These are phyloP conservation scores for Sebastes kiyomatsui DNA, from an alignment of 2,797 vertebrate genomes.

Conservation along the genomic window DNA sequence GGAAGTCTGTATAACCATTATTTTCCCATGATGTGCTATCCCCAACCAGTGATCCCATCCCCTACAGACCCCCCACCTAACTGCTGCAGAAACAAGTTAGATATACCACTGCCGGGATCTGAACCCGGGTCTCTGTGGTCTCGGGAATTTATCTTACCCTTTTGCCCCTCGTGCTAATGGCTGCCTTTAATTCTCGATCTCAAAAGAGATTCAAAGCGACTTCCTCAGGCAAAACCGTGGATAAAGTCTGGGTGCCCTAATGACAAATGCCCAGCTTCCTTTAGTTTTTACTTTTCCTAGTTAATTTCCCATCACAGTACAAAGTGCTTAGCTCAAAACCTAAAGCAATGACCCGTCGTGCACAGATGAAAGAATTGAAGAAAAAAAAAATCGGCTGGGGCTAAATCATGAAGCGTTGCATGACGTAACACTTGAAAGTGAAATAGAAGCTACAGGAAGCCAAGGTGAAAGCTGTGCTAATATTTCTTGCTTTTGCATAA, in stretches of 20 bases:
- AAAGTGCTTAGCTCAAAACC: slow-evolving; percentile 22
- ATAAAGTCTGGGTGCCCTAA: background rate
- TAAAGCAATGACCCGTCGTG: slow-evolving; percentile 20
- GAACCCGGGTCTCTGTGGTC: background rate
- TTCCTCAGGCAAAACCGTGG: slow-evolving; percentile 2
- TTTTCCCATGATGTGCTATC: background rate
- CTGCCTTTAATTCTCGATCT: slow-evolving; percentile 3
- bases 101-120: background rate
- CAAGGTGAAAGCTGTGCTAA: background rate
- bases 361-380: slow-evolving; percentile 13
- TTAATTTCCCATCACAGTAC: slow-evolving; percentile 19
- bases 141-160: background rate
- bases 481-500: background rate
- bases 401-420: slow-evolving; percentile 1
- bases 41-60: too few species aligned
- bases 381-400: background rate
- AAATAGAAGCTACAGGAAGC: background rate
- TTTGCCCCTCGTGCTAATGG: background rate
- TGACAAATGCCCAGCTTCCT: slow-evolving; percentile 4
- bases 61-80: too few species aligned
- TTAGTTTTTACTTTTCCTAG: slow-evolving; percentile 1
- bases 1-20: background rate
- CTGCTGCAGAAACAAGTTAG: background rate
- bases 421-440: slow-evolving; percentile 26
- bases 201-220: slow-evolving; percentile 22